These are phyloP conservation scores for Pteronotus mesoamericanus DNA, from an alignment of 2,797 vertebrate genomes.

Conservation along the genomic window DNA sequence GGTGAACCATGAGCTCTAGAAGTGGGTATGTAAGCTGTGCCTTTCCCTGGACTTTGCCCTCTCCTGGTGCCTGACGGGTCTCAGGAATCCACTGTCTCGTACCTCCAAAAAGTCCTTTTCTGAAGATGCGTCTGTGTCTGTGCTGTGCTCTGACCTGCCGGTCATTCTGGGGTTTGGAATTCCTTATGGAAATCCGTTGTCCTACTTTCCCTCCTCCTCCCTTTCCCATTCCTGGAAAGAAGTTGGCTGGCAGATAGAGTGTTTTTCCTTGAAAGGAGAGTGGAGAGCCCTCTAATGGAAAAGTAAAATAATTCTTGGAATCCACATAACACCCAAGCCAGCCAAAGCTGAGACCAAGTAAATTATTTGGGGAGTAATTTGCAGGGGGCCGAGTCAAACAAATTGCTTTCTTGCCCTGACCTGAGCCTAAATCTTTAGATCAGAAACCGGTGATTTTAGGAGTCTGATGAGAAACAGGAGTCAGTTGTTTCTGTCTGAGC, in stretches of 20 bases:
- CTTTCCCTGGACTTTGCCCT: neutral
- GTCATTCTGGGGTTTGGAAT: neutral
- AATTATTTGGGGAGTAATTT: conserved; percentile 56
- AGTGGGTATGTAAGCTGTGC: neutral
- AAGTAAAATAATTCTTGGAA: conserved; percentile 73
- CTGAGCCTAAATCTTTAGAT: conserved; percentile 9
- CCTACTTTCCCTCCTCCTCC: conserved; percentile 48
- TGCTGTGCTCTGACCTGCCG: neutral
- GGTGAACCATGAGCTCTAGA: neutral
- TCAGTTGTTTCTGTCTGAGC: neutral
- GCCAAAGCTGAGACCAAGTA: conserved; percentile 56
- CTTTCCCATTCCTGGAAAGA: conserved; percentile 69
- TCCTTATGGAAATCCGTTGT: conserved; percentile 20
- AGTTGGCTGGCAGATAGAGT: conserved; percentile 53
- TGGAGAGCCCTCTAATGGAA: conserved; percentile 73
- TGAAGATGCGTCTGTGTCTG: neutral
- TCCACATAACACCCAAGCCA: conserved; percentile 3
- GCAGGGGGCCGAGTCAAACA: conserved; percentile 44
- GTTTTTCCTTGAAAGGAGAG: conserved; percentile 72
- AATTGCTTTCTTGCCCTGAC: conserved; percentile 35
- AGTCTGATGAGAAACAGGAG: neutral
- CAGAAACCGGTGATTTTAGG: neutral
- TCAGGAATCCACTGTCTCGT: neutral
- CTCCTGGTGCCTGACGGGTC: accelerated
- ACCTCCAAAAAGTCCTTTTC: neutral